Base-by-base conservation (phyloP, 2,797 vertebrate genomes). In the Eutrigla gurnardus region DNA sequence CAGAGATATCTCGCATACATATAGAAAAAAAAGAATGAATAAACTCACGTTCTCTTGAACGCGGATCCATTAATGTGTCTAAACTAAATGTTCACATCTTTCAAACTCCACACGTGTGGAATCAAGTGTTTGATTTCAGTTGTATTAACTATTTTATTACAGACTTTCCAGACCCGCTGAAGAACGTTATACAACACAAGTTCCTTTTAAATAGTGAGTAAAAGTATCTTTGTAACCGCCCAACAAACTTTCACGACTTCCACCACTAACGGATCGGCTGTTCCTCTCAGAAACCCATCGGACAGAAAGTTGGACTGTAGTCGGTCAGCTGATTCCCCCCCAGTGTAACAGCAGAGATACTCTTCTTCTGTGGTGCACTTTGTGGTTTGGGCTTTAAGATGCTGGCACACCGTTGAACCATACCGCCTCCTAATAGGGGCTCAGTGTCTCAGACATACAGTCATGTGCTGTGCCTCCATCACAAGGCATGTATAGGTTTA, bases 401-500 rank as follows among this genome's bases (percentile, higher is more conserved):
- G 45, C 80, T 75, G 77, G 70, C 65, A 65, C 70, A 37, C 65
- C 61, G 77, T 52, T 80, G 80, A 84, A 87, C 73, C 73, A 54
- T 60, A 63, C 63, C 69, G 60, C 18, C 73, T 82, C 65, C 70
- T 91, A 92, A 91, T 81, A 75, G 80, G 71, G 66, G 71, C 70
- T 88, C 80, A 80, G 78, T 58, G 80, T 83, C 69, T 88, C 68
- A 75, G 86, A 87, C 68, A 73, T 72, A 58, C 33, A 78, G 82
- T 75, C 86, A 82, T 79, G 73, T 70, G 66, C 71, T 43, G 43
- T 58, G 78, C 74, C 71, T 76, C 75, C 80, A 69, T 87, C 84
- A 80, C 1, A 74, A 89, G 77, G 73, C 80, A 90, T 74, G 73
- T 78, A 77, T 62, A 83, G 75, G 72, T 90, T 82, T 77, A 50